Evolutionary conservation across 1,140 invertebrate species (phyloP).

Genomic region (Aphidius gifuensis): DNA sequence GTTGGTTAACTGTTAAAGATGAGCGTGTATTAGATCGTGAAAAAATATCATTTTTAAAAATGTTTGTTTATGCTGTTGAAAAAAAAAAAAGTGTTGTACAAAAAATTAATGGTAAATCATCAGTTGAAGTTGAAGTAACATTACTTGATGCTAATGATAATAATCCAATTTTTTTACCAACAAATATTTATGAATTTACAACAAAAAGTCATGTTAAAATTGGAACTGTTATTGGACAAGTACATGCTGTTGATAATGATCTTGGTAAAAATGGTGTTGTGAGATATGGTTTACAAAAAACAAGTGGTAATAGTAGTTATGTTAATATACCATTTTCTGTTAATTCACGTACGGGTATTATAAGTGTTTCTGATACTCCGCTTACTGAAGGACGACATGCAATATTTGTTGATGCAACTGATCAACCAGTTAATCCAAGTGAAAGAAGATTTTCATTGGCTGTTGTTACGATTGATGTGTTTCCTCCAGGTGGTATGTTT

Average conservation of each 20-base stretch:
- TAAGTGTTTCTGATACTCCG: slow-evolving; percentile 68
- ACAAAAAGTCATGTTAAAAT: slow-evolving; percentile 66
- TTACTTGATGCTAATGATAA: slow-evolving; percentile 84
- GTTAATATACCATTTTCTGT: slow-evolving; percentile 68
- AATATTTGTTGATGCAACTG: slow-evolving; percentile 76
- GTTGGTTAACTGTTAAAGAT: slow-evolving; percentile 82
- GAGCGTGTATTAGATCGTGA: slow-evolving; percentile 78
- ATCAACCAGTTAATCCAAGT: slow-evolving; percentile 77
- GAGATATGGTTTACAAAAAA: slow-evolving; percentile 72
- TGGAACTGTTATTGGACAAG: slow-evolving; percentile 69
- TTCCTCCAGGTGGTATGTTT: slow-evolving; percentile 52
- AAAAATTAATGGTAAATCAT: slow-evolving; percentile 49
- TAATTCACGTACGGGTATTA: slow-evolving; percentile 67
- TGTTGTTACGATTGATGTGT: slow-evolving; percentile 74
- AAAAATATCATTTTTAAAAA: slow-evolving; percentile 63
- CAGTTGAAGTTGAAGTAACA: slow-evolving; percentile 75
- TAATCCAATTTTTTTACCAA: slow-evolving; percentile 78
- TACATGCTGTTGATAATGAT: slow-evolving; percentile 78
- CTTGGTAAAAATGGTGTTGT: slow-evolving; percentile 76
- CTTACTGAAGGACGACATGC: slow-evolving; percentile 68
- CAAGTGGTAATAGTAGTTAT: slow-evolving; percentile 59
- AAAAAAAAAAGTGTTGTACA: slow-evolving; percentile 63
- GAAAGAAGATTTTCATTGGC: slow-evolving; percentile 76
- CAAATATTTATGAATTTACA: slow-evolving; percentile 76
- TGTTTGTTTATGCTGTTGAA: slow-evolving; percentile 76